Conservation (phyloP, 2,113 vertebrate species). For the Hypocryptadius cinnamomeus region DNA sequence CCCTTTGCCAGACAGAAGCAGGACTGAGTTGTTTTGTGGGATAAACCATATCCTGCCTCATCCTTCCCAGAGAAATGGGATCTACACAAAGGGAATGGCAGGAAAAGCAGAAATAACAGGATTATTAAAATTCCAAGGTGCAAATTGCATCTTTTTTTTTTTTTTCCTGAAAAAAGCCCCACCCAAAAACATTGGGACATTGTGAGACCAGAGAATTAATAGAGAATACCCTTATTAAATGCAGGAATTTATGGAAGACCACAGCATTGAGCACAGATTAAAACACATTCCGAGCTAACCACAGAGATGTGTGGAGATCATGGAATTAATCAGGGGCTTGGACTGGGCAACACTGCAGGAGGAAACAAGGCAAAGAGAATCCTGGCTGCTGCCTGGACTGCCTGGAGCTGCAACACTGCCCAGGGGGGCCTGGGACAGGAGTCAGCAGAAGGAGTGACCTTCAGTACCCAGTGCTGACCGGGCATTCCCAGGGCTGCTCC, state of each 20-base stretch:
- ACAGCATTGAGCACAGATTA: neutral
- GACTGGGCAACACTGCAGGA: neutral
- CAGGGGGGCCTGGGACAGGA: neutral
- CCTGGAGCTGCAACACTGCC: neutral
- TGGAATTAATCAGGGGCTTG: conserved; percentile 18
- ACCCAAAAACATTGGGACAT: no score
- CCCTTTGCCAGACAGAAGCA: neutral
- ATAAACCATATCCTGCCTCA: neutral
- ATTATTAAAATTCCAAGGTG: neutral
- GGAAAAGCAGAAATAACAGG: neutral
- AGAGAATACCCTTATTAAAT: neutral
- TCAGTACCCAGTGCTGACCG: conserved; percentile 16
- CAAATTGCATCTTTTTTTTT: neutral
- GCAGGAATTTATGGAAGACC: neutral
- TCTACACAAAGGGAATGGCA: neutral
- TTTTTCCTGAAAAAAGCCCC: neutral
- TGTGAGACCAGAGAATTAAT: neutral
- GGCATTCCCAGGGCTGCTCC: neutral
- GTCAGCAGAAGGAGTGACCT: conserved; percentile 36
- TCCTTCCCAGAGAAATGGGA: neutral
- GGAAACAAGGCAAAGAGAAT: neutral
- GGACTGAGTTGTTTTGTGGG: neutral
- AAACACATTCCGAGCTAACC: neutral
- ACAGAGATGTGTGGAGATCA: neutral
- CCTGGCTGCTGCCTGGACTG: neutral